Base-by-base conservation (phyloP, 2,113 vertebrate genomes). In the Heterocephalus glaber region DNA sequence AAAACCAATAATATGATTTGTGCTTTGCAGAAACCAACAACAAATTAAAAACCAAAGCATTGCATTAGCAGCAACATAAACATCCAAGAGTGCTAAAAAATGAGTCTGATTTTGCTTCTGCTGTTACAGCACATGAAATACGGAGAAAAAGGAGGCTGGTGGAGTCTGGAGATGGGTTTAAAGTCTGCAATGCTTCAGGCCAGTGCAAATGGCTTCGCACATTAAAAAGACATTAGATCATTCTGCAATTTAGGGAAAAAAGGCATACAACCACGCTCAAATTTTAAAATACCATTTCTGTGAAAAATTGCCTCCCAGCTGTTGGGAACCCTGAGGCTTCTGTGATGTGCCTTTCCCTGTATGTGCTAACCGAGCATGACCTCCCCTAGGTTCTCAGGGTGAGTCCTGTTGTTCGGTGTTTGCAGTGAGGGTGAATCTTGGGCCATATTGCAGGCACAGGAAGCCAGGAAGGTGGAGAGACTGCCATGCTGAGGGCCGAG, bases 251-350 rank as follows among this genome's bases (percentile, higher is more conserved):
- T 92, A 97, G 96, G 41, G 9, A 98, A 68, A 94, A 90, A 96
- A 97, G 76, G 74, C 38, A 58, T 74, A 97, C 38, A 96, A 98
- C 97, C 87, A 80, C 65, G 93, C 63, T 52, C 44, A 54, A 49
- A 96, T 95, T 97, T 97, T 97, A 96, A 96, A 83, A 91, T 95
- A 92, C 81, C 81, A 68, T 79, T 98, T 98, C 52, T 72, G n/a
- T 96, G 90, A 84, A 95, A 97, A 98, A 97, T 89, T 47, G 90
- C 61, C 52, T 92, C 65, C 0, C 4, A 44, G 63, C 89, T 87
- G 38, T 47, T 81, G 13, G 65, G 91, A 60, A 77, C 81, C 95
- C 92, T 68, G 65, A 72, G 85, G 94, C 87, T 56, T 74, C 1
- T 61, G 16, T n/a, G 60, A 65, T 92, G n/a, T 76, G 80, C 65